A percentile compares a stretch with the other conserved stretches of the same genome.
These are phyloP conservation scores for Burhinus bistriatus DNA, from an alignment of 2,113 vertebrate genomes.

Conservation along the genomic window DNA sequence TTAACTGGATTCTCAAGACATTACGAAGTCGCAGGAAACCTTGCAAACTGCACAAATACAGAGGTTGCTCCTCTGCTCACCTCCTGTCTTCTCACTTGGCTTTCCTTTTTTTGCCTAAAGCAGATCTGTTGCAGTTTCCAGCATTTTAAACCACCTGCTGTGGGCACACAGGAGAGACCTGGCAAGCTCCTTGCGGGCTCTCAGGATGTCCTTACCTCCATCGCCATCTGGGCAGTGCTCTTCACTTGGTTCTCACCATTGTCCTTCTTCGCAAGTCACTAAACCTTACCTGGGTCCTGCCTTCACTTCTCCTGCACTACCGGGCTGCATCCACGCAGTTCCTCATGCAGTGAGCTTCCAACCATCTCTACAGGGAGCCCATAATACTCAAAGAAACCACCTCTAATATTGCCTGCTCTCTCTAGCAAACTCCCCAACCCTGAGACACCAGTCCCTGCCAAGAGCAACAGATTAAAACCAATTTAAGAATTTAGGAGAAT, in stretches of 20 bases:
- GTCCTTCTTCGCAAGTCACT: background rate
- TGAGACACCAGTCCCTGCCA: constrained; percentile 31
- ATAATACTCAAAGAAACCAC: background rate
- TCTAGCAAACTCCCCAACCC: constrained; percentile 25
- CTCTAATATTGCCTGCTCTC: constrained; percentile 10
- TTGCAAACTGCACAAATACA: background rate
- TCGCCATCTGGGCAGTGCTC: background rate
- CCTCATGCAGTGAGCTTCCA: background rate
- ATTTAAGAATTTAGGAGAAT: constrained; percentile 28
- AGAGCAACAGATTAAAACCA: constrained; percentile 47
- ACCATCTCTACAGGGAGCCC: background rate
- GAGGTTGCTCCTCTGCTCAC: background rate
- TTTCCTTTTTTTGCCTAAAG: background rate
- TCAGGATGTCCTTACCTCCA: background rate
- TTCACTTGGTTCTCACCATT: background rate
- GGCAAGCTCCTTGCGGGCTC: background rate
- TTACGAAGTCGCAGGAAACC: background rate
- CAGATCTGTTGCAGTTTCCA: background rate
- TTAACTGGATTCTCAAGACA: background rate
- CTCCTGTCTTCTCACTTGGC: background rate
- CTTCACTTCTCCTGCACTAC: background rate
- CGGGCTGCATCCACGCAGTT: background rate
- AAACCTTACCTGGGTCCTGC: background rate
- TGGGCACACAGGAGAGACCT: background rate
- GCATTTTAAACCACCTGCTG: background rate